Base-by-base conservation (phyloP, 2,888 invertebrate genomes). In the Zaprionus obscuricornis region DNA sequence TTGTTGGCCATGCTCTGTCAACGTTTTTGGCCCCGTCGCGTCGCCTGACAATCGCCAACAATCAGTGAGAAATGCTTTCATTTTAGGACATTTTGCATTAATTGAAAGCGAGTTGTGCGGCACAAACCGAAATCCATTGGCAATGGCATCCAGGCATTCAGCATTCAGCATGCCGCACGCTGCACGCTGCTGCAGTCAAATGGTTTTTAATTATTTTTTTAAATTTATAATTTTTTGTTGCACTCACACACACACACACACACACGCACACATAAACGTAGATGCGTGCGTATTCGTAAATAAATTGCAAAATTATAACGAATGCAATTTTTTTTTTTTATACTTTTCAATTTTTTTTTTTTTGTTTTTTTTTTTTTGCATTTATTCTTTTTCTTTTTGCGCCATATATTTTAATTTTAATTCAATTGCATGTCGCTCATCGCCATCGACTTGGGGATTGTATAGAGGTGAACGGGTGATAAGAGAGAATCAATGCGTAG, bases 31-130 rank as follows among this genome's bases (percentile, higher is more conserved):
- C 22, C 20, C 58, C 58, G 33, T 24, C 40, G 40, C 49, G 50
- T 31, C 58, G 77, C 58, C 63, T 69, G 77, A 76, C 82, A 78
- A 84, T 76, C 81, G 60, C 59, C 67, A 64, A 62, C 85, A 78
- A 84, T 78, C 85, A 74, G 75, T 74, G 72, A 64, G n/a, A 78
- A 82, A 78, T 69, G 58, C 75, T 50, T 71, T 71, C 50, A 68
- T 71, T 79, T 79, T 79, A 79, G 78, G 78, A 76, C 86, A 81
- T 85, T 83, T 83, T 71, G 84, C 81, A 64, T 64, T 85, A 81
- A 81, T 81, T 83, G 85, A 85, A 81, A 24, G 72, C 72, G 68
- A 69, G 62, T 56, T 68, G 59, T 45, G 47, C 16, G 22, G 29
- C 36, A 47, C 50, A 49, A 66, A 49, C 43, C 22, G 71, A 50